Evolutionary conservation across 2,797 vertebrate genomes (phyloP).

Genomic region (Pseudotriccus pelzelni): DNA sequence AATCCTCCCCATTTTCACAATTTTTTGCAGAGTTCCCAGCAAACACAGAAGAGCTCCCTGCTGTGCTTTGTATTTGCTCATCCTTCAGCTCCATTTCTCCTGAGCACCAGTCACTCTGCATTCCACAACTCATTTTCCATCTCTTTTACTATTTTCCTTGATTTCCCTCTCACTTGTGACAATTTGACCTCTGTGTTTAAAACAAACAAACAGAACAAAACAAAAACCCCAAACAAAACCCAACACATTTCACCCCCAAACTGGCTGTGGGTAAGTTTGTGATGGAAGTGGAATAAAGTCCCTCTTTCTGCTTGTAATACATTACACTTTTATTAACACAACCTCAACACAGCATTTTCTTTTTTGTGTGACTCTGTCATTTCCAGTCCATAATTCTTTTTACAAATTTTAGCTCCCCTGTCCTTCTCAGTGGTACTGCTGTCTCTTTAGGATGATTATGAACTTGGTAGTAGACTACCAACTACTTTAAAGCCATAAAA

Average conservation of each 20-base stretch:
- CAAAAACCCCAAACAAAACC: background rate
- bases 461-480: slow-evolving; percentile 3
- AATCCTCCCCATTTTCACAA: background rate
- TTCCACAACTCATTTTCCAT: background rate
- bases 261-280: background rate
- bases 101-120: background rate
- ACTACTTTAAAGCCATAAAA: slow-evolving; percentile 26
- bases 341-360: background rate
- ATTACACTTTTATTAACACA: background rate
- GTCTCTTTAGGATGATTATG: slow-evolving; percentile 5
- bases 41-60: background rate
- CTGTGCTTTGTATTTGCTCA: background rate
- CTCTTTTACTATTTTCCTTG: background rate
- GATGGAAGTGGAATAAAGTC: background rate
- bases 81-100: background rate
- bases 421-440: background rate
- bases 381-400: background rate
- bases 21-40: background rate
- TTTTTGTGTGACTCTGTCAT: background rate
- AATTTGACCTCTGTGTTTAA: background rate
- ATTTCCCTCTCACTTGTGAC: background rate
- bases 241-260: background rate
- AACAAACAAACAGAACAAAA: background rate
- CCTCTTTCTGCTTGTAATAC: background rate
- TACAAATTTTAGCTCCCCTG: background rate